Base-by-base conservation (phyloP, 2,113 vertebrate genomes). In the Pholis gunnellus region DNA sequence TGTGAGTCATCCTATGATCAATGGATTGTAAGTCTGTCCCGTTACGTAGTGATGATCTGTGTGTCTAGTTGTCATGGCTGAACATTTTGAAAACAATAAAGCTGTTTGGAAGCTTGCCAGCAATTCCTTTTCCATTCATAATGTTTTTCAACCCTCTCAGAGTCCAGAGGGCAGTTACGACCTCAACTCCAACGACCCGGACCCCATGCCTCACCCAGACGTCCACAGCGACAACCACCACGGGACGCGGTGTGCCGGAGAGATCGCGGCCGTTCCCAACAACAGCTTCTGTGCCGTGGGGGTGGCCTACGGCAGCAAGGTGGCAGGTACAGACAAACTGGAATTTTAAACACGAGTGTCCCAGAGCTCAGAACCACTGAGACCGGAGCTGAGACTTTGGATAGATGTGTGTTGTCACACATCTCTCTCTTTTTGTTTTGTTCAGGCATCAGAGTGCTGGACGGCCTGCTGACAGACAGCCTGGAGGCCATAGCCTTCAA, bases 401-500 rank as follows among this genome's bases (percentile, higher is more conserved):
- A 8, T 36, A 1, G n/a, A 38, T 31, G 15, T 11, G 0, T 67
- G 6, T 25, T 29, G 2, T 79, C 22, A 84, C 72, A 70, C 18
- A 31, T 6, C 0, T 44, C 3, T 34, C 0, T 7, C 25, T 29
- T 27, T 29, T 83, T 79, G 14, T 75, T 65, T 1, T 83, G n/a
- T 64, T n/a, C 89, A 99, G 98, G 98, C 81, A 99, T 99, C 93
- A 92, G 98, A 13, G 97, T 99, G 15, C 93, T 99, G 88, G 98
- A 99, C 0, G 98, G 98, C 36, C 98, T 98, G 0, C 96, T 99
- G 40, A 99, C 98, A 0, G 98, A 99, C 95, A 99, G 98, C 92
- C 97, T 99, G 95, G 98, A 99, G 93, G 98, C 98, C 0, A 91
- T 98, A 0, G 98, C 98, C 1, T 99, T 99, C 94, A 99, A 99